Percentiles rank a stretch among this genome's conserved stretches.
Conservation (phyloP, 2,888 invertebrate species). For the Pegoplata infirma region DNA sequence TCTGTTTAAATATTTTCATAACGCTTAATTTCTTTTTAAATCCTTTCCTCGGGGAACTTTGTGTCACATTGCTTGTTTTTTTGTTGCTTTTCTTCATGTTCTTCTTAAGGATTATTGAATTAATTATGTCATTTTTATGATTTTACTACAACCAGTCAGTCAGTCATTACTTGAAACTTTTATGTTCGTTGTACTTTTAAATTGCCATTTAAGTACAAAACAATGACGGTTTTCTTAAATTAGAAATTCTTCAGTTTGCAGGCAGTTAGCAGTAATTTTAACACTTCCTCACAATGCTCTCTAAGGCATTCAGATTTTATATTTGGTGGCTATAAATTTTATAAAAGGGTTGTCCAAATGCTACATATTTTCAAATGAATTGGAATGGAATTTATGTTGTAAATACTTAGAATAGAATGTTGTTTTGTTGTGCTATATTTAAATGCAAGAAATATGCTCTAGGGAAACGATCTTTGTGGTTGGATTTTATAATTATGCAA, state of each 20-base stretch:
- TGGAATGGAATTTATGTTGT: conserved; percentile 29
- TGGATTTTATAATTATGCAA: conserved; percentile 61
- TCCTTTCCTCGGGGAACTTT: conserved; percentile 34
- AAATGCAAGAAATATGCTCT: conserved; percentile 55
- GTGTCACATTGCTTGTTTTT: background rate
- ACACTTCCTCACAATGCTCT: conserved; percentile 55
- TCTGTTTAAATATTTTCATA: conserved; percentile 8
- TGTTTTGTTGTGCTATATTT: conserved; percentile 11
- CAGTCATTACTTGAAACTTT: conserved; percentile 41
- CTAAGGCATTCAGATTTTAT: conserved; percentile 42
- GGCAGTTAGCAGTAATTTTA: conserved; percentile 53
- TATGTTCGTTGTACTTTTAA: conserved; percentile 40
- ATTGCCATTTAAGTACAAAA: conserved; percentile 41
- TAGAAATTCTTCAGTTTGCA: conserved; percentile 37
- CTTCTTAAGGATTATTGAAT: conserved; percentile 42
- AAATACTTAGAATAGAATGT: background rate
- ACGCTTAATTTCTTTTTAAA: conserved; percentile 34
- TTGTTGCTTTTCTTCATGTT: background rate
- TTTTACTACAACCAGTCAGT: conserved; percentile 17
- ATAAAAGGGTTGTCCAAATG: conserved; percentile 57
- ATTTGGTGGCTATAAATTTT: background rate
- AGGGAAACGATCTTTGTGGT: conserved; percentile 34
- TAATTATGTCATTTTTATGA: conserved; percentile 53
- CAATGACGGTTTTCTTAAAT: conserved; percentile 44
- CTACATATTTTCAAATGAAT: conserved; percentile 16